phyloP scores from a whole-genome alignment of 2,113 vertebrate genomes.

The Setophaga kirtlandii region DNA sequence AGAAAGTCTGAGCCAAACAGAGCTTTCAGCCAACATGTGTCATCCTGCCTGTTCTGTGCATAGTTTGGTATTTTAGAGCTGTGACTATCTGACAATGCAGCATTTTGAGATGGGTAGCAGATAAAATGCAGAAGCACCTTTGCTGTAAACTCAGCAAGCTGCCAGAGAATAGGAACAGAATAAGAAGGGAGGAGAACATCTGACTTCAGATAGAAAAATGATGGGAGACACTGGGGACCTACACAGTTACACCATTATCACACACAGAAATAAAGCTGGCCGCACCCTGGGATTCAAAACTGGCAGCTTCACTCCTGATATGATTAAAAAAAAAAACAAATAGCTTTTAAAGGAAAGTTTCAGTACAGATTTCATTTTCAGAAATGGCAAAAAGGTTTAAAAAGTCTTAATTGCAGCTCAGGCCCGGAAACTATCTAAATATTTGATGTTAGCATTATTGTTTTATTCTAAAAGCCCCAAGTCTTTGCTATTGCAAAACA shows the following conservation, averaged over 20 bases:
- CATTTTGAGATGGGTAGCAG: not conserved
- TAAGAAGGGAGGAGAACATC: not conserved
- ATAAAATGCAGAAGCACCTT: not conserved
- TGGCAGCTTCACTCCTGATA: not conserved
- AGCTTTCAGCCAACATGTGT: accelerated
- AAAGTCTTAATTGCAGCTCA: not conserved
- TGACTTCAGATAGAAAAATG: not conserved
- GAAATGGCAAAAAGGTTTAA: not conserved
- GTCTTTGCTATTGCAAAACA: not conserved
- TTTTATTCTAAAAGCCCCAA: not conserved
- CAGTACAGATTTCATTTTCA: not conserved
- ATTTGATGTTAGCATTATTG: not conserved
- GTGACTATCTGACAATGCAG: not conserved
- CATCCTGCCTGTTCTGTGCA: not conserved
- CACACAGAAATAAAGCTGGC: not conserved
- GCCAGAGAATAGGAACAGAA: not conserved
- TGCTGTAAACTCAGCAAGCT: not conserved
- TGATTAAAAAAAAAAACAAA: accelerated
- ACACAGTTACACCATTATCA: not conserved
- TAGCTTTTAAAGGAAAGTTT: not conserved
- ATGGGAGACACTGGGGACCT: not conserved
- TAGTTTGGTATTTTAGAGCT: not conserved
- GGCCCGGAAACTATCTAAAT: not conserved
- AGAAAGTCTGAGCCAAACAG: not conserved
- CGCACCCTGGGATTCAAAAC: not conserved